Base-by-base conservation (phyloP, 2,797 vertebrate species). In the Cirrhinus mrigala region DNA sequence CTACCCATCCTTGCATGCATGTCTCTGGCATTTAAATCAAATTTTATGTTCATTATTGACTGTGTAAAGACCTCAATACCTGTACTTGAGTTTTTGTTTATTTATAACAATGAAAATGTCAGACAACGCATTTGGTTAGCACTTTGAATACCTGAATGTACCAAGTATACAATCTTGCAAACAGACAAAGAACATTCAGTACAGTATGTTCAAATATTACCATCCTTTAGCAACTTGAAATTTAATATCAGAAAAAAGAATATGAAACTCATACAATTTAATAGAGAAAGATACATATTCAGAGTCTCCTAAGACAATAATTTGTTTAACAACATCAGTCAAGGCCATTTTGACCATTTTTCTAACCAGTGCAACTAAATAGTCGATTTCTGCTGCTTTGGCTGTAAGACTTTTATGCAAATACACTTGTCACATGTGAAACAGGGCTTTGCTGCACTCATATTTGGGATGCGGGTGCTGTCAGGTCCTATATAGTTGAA, bases 391-490 rank as follows among this genome's bases (percentile, higher is more conserved):
- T 22, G 18, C 18, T 11, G 29, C 16, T 33, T 12, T 75, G 18
- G 16, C 68, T 44, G 10, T 44, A 20, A 40, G 66, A 70, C 37
- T 2, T 70, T 22, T 44, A 70, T 44, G 68, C 37, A 44, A 44
- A 70, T n/a, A 22, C 37, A 20, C 18, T 70, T 70, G 33, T 70
- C 33, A 69, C 44, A 48, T 73, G 20, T n/a, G 33, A 77, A 77
- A 40, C 20, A 77, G 2, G 40, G 18, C 75, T 58, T n/a, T 40
- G 16, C 75, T 77, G 52, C 33, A 58, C 33, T 58, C 12, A 77
- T 7, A 44, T 40, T 44, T 40, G 33, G 54, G 33, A 44, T 77
- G 33, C 14, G n/a, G 22, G 14, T 77, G 22, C 75, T 44, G 33
- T 15, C 33, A 58, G 33, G 20, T 58, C 20, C 52, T n/a, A 40